A percentile compares a stretch with the other conserved stretches of the same genome.
phyloP scores from a whole-genome alignment of 2,113 vertebrate species.

The Fulica atra region DNA sequence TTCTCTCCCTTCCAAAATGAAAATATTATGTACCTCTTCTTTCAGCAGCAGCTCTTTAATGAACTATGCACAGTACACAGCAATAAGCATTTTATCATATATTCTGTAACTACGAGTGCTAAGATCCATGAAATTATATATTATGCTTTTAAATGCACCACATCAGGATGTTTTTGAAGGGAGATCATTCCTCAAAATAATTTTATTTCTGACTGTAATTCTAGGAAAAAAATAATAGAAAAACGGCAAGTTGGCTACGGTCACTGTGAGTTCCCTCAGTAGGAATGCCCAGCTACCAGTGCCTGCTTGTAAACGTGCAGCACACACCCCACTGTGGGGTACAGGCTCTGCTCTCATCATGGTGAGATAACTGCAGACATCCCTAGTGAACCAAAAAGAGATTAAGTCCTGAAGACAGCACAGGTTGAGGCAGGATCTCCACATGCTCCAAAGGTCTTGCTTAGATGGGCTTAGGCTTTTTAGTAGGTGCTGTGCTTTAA shows the following conservation, averaged over 20 bases:
- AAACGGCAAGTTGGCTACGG: not conserved
- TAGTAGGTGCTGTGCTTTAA: constrained; percentile 28
- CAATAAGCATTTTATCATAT: not conserved
- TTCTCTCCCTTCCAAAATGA: not conserved
- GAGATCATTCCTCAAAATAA: not conserved
- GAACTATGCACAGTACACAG: not conserved
- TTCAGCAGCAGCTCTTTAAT: not conserved
- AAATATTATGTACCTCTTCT: not conserved
- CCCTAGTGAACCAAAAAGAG: constrained; percentile 45
- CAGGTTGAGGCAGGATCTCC: not conserved
- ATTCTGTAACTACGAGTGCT: not conserved
- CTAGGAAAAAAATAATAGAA: not conserved
- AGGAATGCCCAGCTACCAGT: not conserved
- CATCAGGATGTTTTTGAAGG: not conserved
- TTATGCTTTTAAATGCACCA: constrained; percentile 16
- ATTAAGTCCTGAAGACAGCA: constrained; percentile 49
- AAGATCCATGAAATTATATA: not conserved
- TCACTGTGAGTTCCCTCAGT: not conserved
- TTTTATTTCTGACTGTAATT: not conserved
- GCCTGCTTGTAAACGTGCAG: not conserved
- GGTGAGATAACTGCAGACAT: constrained; percentile 23
- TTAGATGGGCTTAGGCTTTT: constrained; percentile 40
- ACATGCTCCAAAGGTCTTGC: not conserved
- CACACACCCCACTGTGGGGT: not conserved
- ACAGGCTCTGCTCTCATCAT: constrained; percentile 13